Base-by-base conservation (phyloP, 2,113 vertebrate species). In the Indri indri region DNA sequence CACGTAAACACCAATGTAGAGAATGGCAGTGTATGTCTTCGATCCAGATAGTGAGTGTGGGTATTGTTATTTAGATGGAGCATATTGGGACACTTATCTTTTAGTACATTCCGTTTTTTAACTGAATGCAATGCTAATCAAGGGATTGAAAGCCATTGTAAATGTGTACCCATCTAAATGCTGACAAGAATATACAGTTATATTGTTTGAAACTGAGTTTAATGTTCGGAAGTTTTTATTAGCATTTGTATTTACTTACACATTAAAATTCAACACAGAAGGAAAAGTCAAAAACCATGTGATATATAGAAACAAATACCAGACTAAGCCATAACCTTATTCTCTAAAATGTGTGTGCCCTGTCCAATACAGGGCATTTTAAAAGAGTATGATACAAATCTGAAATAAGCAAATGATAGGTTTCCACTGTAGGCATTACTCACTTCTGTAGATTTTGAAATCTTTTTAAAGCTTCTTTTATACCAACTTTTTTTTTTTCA, bases 11-110 rank as follows among this genome's bases (percentile, higher is more conserved):
- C 97, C 32, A 97, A 82, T 98, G 98, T 94, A 96, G 97, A 98
- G 98, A 98, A 98, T 98, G 97, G 98, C 98, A 92, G 97, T 97
- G 97, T 97, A 95, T 94, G 95, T 98, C 98, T 99, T 98, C 97
- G 97, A 98, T 98, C 97, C 91, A 98, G 98, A 98, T 98, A 98
- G 97, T 98, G 98, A 98, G 98, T 98, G 98, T 96, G 98, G 97
- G 97, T 96, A 98, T 99, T 99, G 98, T 99, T 98, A 98, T 98
- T 98, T 98, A 98, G 98, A 98, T 98, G 98, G 98, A 47, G 77
- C 98, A 98, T 98, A 98, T 98, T 98, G 98, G 98, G 98, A 98
- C 98, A 98, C 98, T 99, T 99, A 98, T 98, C 98, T 98, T 98
- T 98, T 98, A 98, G 98, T 98, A 97, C 98, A 98, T 97, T 98